phyloP scores from a whole-genome alignment of 2,797 vertebrate species.

The Girardinus metallicus region DNA sequence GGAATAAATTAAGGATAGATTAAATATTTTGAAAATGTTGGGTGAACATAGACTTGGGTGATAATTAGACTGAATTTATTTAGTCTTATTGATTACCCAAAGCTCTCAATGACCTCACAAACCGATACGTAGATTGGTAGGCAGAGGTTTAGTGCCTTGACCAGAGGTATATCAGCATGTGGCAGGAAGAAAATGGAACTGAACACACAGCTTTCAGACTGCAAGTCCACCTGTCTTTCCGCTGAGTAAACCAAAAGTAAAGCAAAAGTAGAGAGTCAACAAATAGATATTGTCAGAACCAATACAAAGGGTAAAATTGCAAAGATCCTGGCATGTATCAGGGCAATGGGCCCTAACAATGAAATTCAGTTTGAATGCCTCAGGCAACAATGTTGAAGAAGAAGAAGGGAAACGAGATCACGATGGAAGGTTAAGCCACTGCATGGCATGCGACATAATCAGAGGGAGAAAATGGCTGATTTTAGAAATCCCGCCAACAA shows the following conservation, averaged over 20 bases:
- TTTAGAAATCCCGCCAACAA: not conserved
- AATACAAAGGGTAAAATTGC: not conserved
- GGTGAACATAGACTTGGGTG: not conserved
- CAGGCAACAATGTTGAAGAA: not conserved
- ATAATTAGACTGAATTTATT: not conserved
- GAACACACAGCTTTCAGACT: not conserved
- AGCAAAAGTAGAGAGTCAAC: not conserved
- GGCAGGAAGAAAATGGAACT: not conserved
- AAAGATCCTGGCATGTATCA: not conserved
- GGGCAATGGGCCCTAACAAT: not conserved
- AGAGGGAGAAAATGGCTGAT: not conserved
- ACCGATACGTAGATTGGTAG: not conserved
- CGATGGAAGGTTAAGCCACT: not conserved
- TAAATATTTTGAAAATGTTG: not conserved
- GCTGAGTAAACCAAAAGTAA: not conserved
- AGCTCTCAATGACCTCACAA: not conserved
- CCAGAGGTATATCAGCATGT: not conserved
- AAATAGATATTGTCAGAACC: not conserved
- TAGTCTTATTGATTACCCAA: not conserved
- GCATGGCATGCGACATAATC: not conserved
- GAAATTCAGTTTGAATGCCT: not conserved
- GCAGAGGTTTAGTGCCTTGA: not conserved
- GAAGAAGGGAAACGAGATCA: not conserved
- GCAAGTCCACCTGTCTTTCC: not conserved
- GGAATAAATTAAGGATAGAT: not conserved